Evolutionary conservation across 2,797 vertebrate species (phyloP).

Genomic region (Loris lydekkerianus): DNA sequence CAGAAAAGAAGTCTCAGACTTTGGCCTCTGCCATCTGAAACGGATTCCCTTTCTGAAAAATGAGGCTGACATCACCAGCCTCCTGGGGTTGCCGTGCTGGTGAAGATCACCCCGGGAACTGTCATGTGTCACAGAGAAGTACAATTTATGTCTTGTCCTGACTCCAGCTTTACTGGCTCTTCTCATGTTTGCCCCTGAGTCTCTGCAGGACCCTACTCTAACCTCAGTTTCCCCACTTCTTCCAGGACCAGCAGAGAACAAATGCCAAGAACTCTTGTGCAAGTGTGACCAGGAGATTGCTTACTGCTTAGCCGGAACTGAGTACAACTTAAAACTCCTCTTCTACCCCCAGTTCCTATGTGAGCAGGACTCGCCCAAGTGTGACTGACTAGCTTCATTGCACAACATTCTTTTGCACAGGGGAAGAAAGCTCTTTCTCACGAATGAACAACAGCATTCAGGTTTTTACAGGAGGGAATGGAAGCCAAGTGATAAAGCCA

Average conservation of each 20-base stretch:
- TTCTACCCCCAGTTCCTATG: conserved; percentile 93
- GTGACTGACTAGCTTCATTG: conserved; percentile 86
- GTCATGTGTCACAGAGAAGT: not conserved
- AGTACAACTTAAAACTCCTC: conserved; percentile 90
- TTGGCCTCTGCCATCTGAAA: not conserved
- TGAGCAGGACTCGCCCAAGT: conserved; percentile 89
- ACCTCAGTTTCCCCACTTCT: conserved; percentile 77
- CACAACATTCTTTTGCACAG: not conserved
- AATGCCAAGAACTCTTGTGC: conserved; percentile 94
- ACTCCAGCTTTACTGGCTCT: not conserved
- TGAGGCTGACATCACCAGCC: not conserved
- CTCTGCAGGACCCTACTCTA: conserved; percentile 24
- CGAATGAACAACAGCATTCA: not conserved
- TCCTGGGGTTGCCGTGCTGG: not conserved
- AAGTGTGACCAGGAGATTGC: conserved; percentile 94
- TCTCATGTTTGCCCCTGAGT: not conserved
- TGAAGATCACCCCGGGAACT: not conserved
- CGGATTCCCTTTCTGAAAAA: not conserved
- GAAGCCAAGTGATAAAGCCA: not conserved
- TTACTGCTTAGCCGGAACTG: conserved; percentile 91
- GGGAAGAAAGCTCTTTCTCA: conserved; percentile 58
- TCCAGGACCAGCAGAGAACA: conserved; percentile 92
- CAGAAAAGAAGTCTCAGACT: not conserved
- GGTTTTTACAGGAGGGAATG: conserved; percentile 7
- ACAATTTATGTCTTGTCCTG: not conserved